These are phyloP conservation scores for Aspiorhynchus laticeps DNA, from an alignment of 2,113 vertebrate genomes.

Conservation along the genomic window DNA sequence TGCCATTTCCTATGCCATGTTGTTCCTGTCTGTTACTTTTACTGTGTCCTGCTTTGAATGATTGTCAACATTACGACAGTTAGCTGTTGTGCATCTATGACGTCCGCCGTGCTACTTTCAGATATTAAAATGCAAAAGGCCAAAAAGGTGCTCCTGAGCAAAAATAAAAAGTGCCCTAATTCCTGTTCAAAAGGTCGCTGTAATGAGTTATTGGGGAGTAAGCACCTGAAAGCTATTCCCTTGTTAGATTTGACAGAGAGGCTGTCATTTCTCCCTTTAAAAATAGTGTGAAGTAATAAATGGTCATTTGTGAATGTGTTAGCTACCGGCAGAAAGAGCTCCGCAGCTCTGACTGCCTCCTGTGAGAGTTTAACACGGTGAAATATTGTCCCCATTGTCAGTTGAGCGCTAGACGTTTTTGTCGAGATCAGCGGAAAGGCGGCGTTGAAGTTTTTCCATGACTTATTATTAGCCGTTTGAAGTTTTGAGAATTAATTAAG, in stretches of 20 bases:
- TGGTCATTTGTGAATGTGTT: slow-evolving; percentile 77
- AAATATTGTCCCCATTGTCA: slow-evolving; percentile 72
- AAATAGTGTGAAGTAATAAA: slow-evolving; percentile 84
- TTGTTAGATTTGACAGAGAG: slow-evolving; percentile 81
- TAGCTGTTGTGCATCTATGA: slow-evolving; percentile 26
- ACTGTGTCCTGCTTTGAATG: background rate
- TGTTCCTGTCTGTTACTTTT: background rate
- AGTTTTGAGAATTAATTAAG: slow-evolving; percentile 24
- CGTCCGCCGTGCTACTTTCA: slow-evolving; percentile 68
- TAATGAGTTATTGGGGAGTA: slow-evolving; percentile 78
- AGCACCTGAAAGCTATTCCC: slow-evolving; percentile 84
- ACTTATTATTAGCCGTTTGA: slow-evolving; percentile 9
- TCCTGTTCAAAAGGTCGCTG: slow-evolving; percentile 81
- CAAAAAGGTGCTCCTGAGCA: slow-evolving; percentile 75
- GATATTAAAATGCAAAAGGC: slow-evolving; percentile 78
- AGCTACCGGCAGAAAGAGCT: slow-evolving; percentile 76
- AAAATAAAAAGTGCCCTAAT: slow-evolving; percentile 81
- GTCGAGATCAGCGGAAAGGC: slow-evolving; percentile 64
- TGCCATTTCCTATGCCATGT: background rate
- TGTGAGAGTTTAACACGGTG: slow-evolving; percentile 73
- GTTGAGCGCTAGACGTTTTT: slow-evolving; percentile 58
- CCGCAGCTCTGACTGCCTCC: slow-evolving; percentile 73
- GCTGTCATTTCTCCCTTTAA: slow-evolving; percentile 80
- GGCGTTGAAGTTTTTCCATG: background rate
- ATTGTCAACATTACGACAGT: background rate